A percentile compares a stretch with the other conserved stretches of the same genome.
These are phyloP conservation scores for Todus mexicanus DNA, from an alignment of 2,797 vertebrate species.

Conservation along the genomic window DNA sequence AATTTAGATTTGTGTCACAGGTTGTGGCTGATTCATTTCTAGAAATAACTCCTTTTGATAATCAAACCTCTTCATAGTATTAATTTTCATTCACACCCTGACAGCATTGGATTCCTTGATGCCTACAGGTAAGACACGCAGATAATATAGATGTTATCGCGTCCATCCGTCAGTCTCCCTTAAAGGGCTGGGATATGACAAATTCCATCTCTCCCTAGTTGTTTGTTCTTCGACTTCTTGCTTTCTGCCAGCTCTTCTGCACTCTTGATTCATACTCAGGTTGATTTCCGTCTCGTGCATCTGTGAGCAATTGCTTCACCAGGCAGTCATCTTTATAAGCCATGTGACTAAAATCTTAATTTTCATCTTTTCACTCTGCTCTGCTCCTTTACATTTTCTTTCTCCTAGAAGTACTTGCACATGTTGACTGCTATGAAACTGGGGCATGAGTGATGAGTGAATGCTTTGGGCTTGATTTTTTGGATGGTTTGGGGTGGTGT, in stretches of 20 bases:
- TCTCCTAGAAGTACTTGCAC: neutral
- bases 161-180: neutral
- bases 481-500: too few relatives aligned
- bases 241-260: neutral
- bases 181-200: neutral
- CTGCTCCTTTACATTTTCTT: neutral
- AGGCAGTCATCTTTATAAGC: neutral
- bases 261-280: neutral
- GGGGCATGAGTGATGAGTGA: neutral
- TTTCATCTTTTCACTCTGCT: neutral
- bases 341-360: neutral
- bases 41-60: neutral
- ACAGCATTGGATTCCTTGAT: neutral
- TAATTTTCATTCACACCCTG: neutral
- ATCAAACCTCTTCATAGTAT: neutral
- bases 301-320: neutral
- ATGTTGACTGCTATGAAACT: accelerated
- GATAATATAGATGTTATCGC: neutral
- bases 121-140: neutral
- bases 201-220: neutral
- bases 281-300: neutral
- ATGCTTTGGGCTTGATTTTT: neutral
- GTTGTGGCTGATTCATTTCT: neutral
- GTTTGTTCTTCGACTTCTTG: neutral
- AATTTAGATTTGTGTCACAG: neutral